Conservation (phyloP, 2,888 invertebrate genomes). For the Panzeria rudis region DNA sequence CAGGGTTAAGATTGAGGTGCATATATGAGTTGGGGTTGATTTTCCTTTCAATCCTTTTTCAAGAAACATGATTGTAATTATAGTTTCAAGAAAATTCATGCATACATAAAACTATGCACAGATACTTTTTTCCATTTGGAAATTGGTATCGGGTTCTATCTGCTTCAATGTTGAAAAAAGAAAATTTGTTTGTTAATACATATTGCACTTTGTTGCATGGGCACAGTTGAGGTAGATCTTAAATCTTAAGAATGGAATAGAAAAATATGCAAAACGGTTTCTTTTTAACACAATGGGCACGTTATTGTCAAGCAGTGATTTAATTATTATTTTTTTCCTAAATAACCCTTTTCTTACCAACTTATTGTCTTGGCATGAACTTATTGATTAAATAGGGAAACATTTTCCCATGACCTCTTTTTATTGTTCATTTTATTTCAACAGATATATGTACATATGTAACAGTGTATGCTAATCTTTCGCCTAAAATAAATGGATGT, state of each 20-base stretch:
- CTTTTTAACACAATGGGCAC: not conserved
- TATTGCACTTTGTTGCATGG: constrained; percentile 22
- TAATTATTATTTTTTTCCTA: constrained; percentile 43
- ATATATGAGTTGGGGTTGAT: constrained; percentile 51
- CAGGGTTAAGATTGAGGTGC: constrained; percentile 38
- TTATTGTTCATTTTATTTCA: constrained; percentile 12
- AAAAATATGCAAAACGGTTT: constrained; percentile 54
- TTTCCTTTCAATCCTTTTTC: constrained; percentile 50
- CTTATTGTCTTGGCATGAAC: constrained; percentile 1
- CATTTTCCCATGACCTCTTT: constrained; percentile 57
- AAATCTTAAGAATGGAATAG: not conserved
- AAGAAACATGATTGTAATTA: constrained; percentile 21
- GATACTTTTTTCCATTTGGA: not conserved
- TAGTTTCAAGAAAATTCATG: constrained; percentile 31
- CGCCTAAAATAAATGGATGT: not conserved
- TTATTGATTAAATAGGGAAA: constrained; percentile 3
- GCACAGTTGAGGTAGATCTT: not conserved
- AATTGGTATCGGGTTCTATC: constrained; percentile 10
- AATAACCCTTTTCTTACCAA: constrained; percentile 46
- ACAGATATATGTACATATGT: too few relatives aligned
- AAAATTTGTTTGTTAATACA: constrained; percentile 27
- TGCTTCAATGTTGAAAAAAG: not conserved
- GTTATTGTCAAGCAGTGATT: constrained; percentile 33
- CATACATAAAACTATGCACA: not conserved
- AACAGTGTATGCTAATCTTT: not conserved